Percentiles rank a stretch among this genome's conserved stretches.
phyloP scores from a whole-genome alignment of 1,140 invertebrate species.

The Drosophila oshimai region DNA sequence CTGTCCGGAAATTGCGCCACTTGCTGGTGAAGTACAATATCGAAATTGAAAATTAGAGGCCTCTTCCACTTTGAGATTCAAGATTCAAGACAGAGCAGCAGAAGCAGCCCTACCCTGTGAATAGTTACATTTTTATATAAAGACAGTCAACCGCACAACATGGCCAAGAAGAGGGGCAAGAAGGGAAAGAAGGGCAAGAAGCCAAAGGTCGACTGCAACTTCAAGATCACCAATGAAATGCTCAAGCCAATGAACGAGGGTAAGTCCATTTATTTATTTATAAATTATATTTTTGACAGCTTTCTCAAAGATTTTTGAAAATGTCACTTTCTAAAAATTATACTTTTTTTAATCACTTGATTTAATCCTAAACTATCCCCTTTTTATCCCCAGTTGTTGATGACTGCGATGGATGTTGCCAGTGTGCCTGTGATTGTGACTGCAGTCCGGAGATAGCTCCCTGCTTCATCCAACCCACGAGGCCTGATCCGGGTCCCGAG shows the following conservation, averaged over 20 bases:
- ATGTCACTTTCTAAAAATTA: too few species aligned
- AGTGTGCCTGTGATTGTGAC: constrained; percentile 53
- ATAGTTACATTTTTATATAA: not conserved
- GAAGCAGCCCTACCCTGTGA: not conserved
- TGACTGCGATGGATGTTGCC: constrained; percentile 54
- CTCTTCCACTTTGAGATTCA: not conserved
- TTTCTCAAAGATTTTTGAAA: too few species aligned
- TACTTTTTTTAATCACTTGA: too few species aligned
- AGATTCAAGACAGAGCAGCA: not conserved
- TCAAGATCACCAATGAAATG: constrained; percentile 36
- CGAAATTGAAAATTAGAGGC: constrained; percentile 57
- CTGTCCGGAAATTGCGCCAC: constrained; percentile 66
- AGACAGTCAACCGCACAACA: constrained; percentile 15
- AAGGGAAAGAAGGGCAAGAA: constrained; percentile 63
- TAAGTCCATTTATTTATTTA: not conserved
- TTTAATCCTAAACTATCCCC: too few species aligned
- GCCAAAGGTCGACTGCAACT: constrained; percentile 25
- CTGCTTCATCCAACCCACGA: constrained; percentile 62
- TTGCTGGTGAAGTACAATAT: constrained; percentile 74
- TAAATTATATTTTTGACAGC: too few species aligned
- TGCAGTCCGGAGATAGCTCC: constrained; percentile 68
- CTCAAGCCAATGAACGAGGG: constrained; percentile 34
- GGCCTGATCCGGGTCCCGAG: constrained; percentile 68
- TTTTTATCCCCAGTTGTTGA: not conserved
- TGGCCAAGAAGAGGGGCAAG: constrained; percentile 63